Evolutionary conservation across 2,113 vertebrate species (phyloP).

Genomic region (Dasyornis broadbenti): DNA sequence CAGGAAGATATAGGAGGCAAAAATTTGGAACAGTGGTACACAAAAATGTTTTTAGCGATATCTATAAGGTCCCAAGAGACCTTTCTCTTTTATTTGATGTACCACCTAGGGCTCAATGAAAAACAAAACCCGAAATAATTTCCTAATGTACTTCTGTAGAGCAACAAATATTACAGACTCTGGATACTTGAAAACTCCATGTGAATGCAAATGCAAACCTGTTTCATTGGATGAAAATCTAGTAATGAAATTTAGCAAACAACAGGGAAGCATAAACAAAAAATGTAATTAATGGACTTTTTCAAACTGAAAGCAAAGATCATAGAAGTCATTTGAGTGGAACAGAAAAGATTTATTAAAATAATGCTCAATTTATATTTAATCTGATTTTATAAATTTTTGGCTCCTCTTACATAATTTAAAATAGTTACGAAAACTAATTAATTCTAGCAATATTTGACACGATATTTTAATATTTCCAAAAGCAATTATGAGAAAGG

Average conservation of each 20-base stretch:
- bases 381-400: background rate
- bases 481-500: background rate
- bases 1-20: background rate
- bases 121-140: background rate
- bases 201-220: background rate
- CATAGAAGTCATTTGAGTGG: background rate
- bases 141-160: background rate
- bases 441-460: background rate
- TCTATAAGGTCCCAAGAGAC: background rate
- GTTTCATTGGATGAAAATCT: background rate
- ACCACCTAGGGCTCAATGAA: background rate
- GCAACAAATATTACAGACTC: background rate
- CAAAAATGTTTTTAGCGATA: background rate
- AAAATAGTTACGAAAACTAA: background rate
- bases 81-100: background rate
- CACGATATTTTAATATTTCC: background rate
- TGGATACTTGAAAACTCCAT: background rate
- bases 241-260: slow-evolving; percentile 1
- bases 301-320: background rate
- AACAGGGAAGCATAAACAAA: background rate
- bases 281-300: background rate
- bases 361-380: background rate
- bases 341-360: background rate
- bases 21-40: background rate
- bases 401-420: background rate